Evolutionary conservation across 2,888 invertebrate species (phyloP), one percentile per base, ranked within the genome.

Genomic region (Molorchus minor): DNA sequence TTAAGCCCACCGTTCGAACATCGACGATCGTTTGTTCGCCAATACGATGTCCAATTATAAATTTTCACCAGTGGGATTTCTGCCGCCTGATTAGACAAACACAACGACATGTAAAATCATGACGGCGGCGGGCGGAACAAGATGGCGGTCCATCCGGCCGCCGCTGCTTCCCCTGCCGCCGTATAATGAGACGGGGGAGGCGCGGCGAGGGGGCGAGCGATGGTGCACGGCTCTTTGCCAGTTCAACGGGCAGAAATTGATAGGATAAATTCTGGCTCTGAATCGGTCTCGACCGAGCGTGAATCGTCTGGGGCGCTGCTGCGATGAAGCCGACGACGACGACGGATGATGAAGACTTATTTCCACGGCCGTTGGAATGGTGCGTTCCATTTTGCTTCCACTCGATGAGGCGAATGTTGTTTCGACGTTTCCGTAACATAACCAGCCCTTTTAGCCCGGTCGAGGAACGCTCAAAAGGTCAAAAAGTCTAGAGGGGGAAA

Each of bases 211-310:
- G 56, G 58, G 41, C 54, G 38, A 58, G 58, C 64, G 58, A 58
- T 47, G 54, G 13, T 19, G 36, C 20, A 67, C 63, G 67, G 81
- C 83, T 84, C 83, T 84, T 84, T 84, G 82, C 83, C 84, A 82
- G 84, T 83, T 84, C 83, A 84, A 81, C 83, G 83, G 83, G 84
- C 84, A 84, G 84, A 84, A 84, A 84, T 84, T 84, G 84, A 85
- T 84, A 83, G 84, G 85, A 84, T 85, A 84, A 84, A 84, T 84
- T 85, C 84, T 83, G 82, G 83, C 81, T 82, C 83, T 83, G 84
- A 84, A 84, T 84, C 83, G 84, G 83, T 83, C 82, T 80, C 83
- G 82, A 78, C 83, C 82, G 82, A 83, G 67, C 67, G 67, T 67
- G 55, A 67, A 67, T 58, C 49, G 62, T 61, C 62, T 67, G 64